phyloP scores from a whole-genome alignment of 2,797 vertebrate species.

The Xenentodon cancila region DNA sequence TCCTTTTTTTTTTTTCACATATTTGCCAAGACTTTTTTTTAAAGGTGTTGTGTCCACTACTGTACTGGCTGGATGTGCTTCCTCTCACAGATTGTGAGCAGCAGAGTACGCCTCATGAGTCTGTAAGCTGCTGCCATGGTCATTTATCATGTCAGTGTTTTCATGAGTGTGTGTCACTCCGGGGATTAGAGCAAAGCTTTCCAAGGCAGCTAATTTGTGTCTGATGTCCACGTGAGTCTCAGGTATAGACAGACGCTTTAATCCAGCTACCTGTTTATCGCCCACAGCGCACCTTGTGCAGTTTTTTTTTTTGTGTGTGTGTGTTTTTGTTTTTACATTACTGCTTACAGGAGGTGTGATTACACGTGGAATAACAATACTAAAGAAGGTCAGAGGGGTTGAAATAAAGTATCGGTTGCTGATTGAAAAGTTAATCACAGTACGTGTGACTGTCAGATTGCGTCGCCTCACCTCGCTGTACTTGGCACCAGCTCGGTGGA shows the following conservation, averaged over 20 bases:
- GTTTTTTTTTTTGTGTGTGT: too few species aligned
- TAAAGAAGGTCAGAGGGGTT: background rate
- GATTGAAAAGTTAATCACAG: background rate
- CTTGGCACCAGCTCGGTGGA: conserved; percentile 25
- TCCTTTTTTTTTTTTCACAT: background rate
- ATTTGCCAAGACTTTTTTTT: background rate
- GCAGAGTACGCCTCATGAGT: conserved; percentile 10
- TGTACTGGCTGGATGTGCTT: background rate
- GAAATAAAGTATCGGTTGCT: background rate
- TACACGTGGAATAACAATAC: background rate
- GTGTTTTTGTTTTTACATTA: too few species aligned
- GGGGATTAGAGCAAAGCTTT: conserved; percentile 71
- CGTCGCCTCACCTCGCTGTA: background rate
- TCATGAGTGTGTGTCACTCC: conserved; percentile 55
- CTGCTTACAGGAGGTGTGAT: background rate
- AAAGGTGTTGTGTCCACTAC: background rate
- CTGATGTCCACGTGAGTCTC: conserved; percentile 63
- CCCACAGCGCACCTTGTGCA: conserved; percentile 29
- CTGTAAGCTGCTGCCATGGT: conserved; percentile 35
- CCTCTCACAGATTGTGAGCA: background rate
- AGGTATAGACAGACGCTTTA: conserved; percentile 50
- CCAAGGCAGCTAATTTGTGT: conserved; percentile 69
- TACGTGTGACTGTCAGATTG: background rate
- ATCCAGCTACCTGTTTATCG: conserved; percentile 55
- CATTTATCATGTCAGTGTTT: conserved; percentile 59